phyloP scores from a whole-genome alignment of 2,797 vertebrate species.

The Ptychobarbus kaznakovi region DNA sequence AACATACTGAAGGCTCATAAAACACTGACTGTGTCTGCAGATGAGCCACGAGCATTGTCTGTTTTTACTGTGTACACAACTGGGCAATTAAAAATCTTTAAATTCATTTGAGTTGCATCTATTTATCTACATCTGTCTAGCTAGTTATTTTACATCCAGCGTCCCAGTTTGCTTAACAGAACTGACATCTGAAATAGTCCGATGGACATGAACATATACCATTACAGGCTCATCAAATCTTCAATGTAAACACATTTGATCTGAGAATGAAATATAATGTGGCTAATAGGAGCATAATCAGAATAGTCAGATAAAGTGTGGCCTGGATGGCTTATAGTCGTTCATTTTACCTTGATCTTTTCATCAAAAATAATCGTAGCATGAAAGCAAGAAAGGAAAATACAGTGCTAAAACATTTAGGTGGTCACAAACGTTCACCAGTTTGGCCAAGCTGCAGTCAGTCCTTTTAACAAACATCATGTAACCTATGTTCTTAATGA shows the following conservation, averaged over 20 bases:
- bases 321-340: background rate
- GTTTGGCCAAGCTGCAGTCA: background rate
- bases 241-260: conserved; percentile 9
- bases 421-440: background rate
- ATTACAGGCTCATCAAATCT: background rate
- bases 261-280: background rate
- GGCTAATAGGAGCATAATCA: background rate
- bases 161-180: background rate
- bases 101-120: background rate
- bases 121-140: background rate
- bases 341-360: background rate
- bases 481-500: background rate
- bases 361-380: background rate
- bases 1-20: conserved; percentile 9
- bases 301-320: conserved; percentile 8
- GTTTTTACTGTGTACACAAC: background rate
- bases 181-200: background rate
- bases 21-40: background rate
- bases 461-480: background rate
- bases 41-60: background rate
- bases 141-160: background rate
- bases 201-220: background rate
- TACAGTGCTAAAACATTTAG: background rate
- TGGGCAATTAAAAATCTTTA: background rate
- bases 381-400: background rate